A percentile compares a stretch with the other conserved stretches of the same genome.
Conservation (phyloP, 2,113 vertebrate species). For the Chaetura pelagica region DNA sequence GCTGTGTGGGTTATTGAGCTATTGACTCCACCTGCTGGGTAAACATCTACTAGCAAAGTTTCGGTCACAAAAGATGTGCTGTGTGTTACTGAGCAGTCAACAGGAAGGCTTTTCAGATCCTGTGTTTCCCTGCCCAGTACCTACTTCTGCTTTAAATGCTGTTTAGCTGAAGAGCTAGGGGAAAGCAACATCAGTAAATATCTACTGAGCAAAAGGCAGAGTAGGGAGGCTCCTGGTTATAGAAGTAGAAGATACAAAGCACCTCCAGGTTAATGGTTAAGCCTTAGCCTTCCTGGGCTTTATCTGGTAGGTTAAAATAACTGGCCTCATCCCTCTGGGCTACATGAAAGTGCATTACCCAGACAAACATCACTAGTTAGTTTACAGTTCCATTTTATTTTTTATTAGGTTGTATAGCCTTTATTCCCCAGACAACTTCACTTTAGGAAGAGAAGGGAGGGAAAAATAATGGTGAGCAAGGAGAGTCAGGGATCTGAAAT, state of each 20-base stretch:
- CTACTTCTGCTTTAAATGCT: neutral
- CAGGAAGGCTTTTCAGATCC: neutral
- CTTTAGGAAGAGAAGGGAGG: neutral
- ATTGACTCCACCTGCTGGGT: conserved; percentile 69
- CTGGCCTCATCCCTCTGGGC: neutral
- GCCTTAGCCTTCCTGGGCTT: neutral
- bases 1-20: conserved; percentile 15
- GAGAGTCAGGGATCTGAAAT: neutral
- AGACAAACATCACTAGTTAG: neutral
- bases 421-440: neutral
- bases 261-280: neutral
- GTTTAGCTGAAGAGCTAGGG: neutral
- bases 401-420: neutral
- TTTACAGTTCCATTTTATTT: neutral
- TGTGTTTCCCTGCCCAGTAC: neutral
- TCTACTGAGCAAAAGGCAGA: neutral
- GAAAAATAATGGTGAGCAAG: neutral
- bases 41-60: conserved; percentile 5
- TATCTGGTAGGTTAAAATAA: neutral
- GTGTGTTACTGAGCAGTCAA: neutral
- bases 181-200: neutral
- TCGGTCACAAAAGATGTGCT: neutral
- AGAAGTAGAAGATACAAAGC: neutral
- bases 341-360: neutral
- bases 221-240: neutral